phyloP scores from a whole-genome alignment of 2,888 invertebrate genomes.

The Drosophila koepferae region DNA sequence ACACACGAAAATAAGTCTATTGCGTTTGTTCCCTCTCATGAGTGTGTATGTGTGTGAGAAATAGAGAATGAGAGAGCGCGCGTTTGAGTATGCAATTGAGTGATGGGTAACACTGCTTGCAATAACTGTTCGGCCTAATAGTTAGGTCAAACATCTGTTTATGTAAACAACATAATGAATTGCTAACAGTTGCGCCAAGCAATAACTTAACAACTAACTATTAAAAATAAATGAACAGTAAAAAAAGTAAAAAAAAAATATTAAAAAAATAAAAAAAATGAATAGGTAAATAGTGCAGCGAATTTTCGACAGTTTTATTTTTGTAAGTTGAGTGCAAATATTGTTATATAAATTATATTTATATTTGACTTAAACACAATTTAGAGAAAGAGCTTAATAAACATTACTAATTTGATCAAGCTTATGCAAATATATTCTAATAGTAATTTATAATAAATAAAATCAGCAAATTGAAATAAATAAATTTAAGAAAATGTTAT shows the following conservation, averaged over 20 bases:
- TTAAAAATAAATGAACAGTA: not conserved
- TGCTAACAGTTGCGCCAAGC: not conserved
- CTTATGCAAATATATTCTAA: not conserved
- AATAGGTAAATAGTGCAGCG: not conserved
- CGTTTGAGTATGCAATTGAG: not conserved
- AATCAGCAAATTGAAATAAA: no score
- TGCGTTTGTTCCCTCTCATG: not conserved
- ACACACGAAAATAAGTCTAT: not conserved
- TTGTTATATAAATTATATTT: not conserved
- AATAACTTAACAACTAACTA: not conserved
- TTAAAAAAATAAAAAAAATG: not conserved
- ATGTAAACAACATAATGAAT: slow-evolving; percentile 19
- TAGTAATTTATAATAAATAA: not conserved
- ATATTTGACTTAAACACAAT: not conserved
- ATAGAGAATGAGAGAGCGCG: not conserved
- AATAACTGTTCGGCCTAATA: slow-evolving; percentile 15
- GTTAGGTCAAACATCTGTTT: slow-evolving; percentile 19
- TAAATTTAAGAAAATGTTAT: no score
- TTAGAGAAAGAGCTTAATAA: not conserved
- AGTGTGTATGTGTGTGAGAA: not conserved
- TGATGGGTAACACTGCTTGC: slow-evolving; percentile 14
- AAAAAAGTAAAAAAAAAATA: slow-evolving; percentile 3
- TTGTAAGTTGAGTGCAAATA: not conserved
- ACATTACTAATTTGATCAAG: not conserved
- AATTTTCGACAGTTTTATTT: not conserved